Base-by-base conservation (phyloP, 2,888 invertebrate genomes). In the Synanthedon myopaeformis region DNA sequence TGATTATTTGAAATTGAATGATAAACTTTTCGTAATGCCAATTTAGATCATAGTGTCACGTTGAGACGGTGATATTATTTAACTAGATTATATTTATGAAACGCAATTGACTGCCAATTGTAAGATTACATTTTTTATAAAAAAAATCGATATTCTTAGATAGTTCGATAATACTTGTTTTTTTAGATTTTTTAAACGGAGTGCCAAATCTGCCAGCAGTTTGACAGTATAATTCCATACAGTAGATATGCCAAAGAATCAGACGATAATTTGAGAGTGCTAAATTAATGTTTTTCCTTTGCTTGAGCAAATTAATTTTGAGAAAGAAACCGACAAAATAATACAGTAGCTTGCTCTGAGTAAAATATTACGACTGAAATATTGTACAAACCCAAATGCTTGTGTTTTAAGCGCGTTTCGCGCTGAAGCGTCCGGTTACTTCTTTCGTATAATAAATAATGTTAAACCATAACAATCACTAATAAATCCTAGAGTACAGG, bases 91-190 rank as follows among this genome's bases (percentile, higher is more conserved):
- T 74, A 75, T 74, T 79, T 72, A 70, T 78, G 72, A 74, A 69
- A 72, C 70, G 79, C 84, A 85, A 82, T 85, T 85, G 84, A 87
- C 86, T 86, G 86, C 86, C 86, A 86, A 85, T 86, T 85, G 86
- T 81, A 82, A 70, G 65, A 58, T 35, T 70, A 76, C 66, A 77
- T 80, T 81, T 85, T 51, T 86, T 83, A 80, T 81, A 82, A 79
- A 69, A 35, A 35, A 35, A 71, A 64, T 77, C 76, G 75, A 73
- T 83, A 83, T 79, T 80, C 74, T 80, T 82, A 87, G 81, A 78
- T 85, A 84, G 82, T 76, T 79, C 72, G 74, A 73, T 79, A 78
- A 53, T 35, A 76, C 71, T 79, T 80, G 72, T 76, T 85, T 84
- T 75, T 76, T 70, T 82, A 75, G 70, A 76, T 74, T 79, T 79